Base-by-base conservation (phyloP, 2,113 vertebrate species). In the Pteronura brasiliensis region DNA sequence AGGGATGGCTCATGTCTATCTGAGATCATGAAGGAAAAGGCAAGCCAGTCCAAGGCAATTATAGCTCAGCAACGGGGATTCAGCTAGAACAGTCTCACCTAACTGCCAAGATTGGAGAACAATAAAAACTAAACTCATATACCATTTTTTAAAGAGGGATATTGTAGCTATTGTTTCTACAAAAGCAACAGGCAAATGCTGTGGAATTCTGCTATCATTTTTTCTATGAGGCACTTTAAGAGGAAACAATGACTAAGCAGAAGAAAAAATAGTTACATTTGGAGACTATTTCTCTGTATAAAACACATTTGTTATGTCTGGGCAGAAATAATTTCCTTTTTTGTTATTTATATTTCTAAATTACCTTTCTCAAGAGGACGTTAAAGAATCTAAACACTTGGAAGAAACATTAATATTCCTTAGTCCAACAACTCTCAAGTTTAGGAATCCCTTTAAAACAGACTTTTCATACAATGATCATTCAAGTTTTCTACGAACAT, bases 361-460 rank as follows among this genome's bases (percentile, higher is more conserved):
- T 91, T 71, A 91, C 44, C 34, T 96, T 96, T 72, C 88, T 92
- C 39, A 80, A 90, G 77, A 88, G 81, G 52, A 81, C 34, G 29
- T 42, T 88, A 92, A 80, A 74, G 42, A 94, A 80, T 88, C 49
- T 85, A 85, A 95, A 95, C 79, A 74, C 23, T 83, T n/a, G 44
- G 69, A 93, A 55, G 77, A 88, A 83, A 95, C 31, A 80, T 29
- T 65, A 74, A 80, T 8, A 4, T 69, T 67, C 80, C 42, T 88
- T 71, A 36, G 49, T 52, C 23, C 42, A 82, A 87, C 34, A 67
- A 23, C 15, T 52, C 52, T 47, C 44, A 89, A 57, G 20, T 87
- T 93, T 79, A 86, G 14, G 3, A 85, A 79, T 96, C 21, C 36
- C n/a, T 95, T 95, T 74, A 95, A 93, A 96, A 96, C 15, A 71